Evolutionary conservation across 2,113 vertebrate genomes (phyloP).

Genomic region (Calyptommatus sinebrachiatus): DNA sequence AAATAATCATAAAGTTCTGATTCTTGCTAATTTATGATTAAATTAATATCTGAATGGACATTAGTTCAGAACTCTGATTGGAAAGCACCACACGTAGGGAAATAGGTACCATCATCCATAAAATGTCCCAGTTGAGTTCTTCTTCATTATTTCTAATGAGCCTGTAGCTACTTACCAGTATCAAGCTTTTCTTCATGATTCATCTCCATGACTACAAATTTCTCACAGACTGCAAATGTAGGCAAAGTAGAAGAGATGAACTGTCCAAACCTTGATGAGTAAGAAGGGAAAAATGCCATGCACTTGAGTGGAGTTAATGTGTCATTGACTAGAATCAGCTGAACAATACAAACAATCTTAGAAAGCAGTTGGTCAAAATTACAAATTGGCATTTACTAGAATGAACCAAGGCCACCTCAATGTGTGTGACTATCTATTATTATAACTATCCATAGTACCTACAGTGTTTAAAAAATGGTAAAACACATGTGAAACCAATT

Average conservation of each 20-base stretch:
- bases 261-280: slow-evolving; percentile 85
- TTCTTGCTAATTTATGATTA: no score
- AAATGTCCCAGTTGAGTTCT: not conserved
- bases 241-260: slow-evolving; percentile 96
- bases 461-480: not conserved
- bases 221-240: slow-evolving; percentile 96
- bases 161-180: slow-evolving; percentile 73
- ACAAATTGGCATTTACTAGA: not conserved
- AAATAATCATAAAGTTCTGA: no score
- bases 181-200: slow-evolving; percentile 93
- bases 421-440: not conserved
- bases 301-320: slow-evolving; percentile 19
- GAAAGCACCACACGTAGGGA: no score
- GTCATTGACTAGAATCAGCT: slow-evolving; percentile 32
- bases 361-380: not conserved
- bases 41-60: no score
- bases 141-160: slow-evolving; percentile 14
- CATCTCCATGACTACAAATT: slow-evolving; percentile 98
- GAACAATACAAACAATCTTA: not conserved
- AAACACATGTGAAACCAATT: not conserved
- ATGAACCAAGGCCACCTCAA: not conserved
- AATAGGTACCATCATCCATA: not conserved
- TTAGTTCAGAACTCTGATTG: no score
- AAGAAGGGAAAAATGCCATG: slow-evolving; percentile 31
- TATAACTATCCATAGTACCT: not conserved